Percentiles rank a stretch among this genome's conserved stretches.
These are phyloP conservation scores for Hemiprocne comata DNA, from an alignment of 2,113 vertebrate genomes.

Conservation along the genomic window DNA sequence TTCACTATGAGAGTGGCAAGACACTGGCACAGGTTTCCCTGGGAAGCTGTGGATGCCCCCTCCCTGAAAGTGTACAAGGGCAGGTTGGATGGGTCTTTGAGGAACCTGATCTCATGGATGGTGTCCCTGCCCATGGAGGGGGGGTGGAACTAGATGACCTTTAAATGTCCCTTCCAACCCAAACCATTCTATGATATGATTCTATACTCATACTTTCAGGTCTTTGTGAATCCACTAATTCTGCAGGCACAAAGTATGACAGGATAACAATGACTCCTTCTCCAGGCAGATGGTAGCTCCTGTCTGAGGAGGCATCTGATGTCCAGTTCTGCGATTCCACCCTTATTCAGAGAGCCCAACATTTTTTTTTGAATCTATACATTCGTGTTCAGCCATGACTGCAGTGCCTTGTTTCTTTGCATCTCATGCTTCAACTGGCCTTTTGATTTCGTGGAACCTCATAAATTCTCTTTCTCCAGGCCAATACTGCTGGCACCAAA, in stretches of 20 bases:
- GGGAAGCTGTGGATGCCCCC: too few species aligned
- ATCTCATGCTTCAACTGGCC: background rate
- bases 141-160: too few species aligned
- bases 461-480: background rate
- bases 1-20: too few species aligned
- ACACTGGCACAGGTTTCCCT: too few species aligned
- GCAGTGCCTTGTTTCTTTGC: background rate
- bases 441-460: background rate
- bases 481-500: background rate
- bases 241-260: background rate
- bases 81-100: too few species aligned
- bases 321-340: background rate
- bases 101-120: too few species aligned
- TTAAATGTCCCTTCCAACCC: too few species aligned
- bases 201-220: background rate
- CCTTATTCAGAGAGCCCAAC: background rate
- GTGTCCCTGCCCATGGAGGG: too few species aligned
- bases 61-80: too few species aligned
- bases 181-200: too few species aligned
- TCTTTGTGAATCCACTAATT: background rate
- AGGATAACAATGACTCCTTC: background rate
- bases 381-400: background rate
- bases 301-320: background rate
- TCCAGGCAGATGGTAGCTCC: background rate
- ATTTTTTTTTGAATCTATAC: background rate